Evolutionary conservation across 2,888 invertebrate genomes (phyloP).

Genomic region (Scelioninae gen. 1): DNA sequence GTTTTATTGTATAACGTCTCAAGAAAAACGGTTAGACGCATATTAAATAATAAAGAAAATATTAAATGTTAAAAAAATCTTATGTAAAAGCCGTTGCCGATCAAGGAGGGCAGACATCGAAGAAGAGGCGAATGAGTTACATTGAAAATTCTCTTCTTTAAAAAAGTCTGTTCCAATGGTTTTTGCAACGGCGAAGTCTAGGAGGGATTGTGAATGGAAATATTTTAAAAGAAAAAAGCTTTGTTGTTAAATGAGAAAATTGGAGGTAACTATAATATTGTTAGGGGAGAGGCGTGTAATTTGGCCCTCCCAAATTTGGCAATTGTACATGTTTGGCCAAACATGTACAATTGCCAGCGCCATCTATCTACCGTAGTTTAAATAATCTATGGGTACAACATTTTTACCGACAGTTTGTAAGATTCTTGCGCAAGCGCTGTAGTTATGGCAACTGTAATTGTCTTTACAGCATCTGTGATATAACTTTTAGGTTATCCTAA

Average conservation of each 20-base stretch:
- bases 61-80: no score
- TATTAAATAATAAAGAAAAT: constrained; percentile 20
- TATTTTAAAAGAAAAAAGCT: constrained; percentile 35
- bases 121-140: constrained; percentile 17
- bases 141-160: constrained; percentile 16
- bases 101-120: constrained; percentile 12
- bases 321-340: no score
- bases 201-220: constrained; percentile 14
- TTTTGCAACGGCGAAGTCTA: constrained; percentile 8
- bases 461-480: no score
- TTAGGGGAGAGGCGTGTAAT: no score
- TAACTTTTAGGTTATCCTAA: no score
- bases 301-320: no score
- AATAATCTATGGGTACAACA: no score
- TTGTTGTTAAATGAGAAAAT: constrained; percentile 20
- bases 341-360: no score
- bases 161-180: constrained; percentile 19
- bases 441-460: no score
- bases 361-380: no score
- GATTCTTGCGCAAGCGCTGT: no score
- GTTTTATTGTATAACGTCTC: constrained; percentile 19
- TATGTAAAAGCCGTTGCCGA: background rate
- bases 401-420: no score
- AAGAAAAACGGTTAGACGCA: constrained; percentile 5
- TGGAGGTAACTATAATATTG: constrained; percentile 16